Base-by-base conservation (phyloP, 2,113 vertebrate genomes). In the Heterotis niloticus region DNA sequence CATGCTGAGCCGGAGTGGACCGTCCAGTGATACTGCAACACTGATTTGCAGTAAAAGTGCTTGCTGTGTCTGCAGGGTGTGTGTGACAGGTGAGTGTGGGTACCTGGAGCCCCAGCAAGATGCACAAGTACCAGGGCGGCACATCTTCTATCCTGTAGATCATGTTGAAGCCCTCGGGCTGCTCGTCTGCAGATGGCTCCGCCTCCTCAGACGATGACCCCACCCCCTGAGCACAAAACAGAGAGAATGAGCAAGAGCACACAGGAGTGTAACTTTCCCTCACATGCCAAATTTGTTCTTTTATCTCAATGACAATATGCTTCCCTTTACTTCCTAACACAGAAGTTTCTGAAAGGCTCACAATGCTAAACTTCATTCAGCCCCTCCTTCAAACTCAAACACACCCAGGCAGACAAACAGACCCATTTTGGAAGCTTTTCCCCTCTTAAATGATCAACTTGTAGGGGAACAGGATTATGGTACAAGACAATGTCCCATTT, bases 31-130 rank as follows among this genome's bases (percentile, higher is more conserved):
- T 44, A 44, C 34, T 4, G 34, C 7, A 44, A 62, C 14, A 62
- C 60, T 62, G 60, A 62, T 17, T 62, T 62, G 60, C 4, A 20
- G 60, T 17, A 14, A 62, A 20, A 0, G 14, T 14, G 20, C 14
- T 14, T 0, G 4, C 51, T 69, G 76, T 59, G 51, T 29, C 51
- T 78, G 78, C 34, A 5, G 20, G 64, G 44, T 76, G 57, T 23
- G 12, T 20, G 9, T 10, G 73, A 80, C 12, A 73, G 29, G 67
- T 54, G 9, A 1, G 12, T 62, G 68, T 71, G 11, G n/a, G 28
- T 88, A 98, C 97, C 97, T 99, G 98, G 79, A 99, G 94, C 84
- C 98, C 98, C 14, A 98, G 93, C 56, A 99, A 90, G 80, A 95
- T 84, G 83, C 97, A 98, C 83, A 99, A 93, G 83, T 99, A 98